Conservation (phyloP, 1,140 invertebrate species). For the Dendrolimus punctatus region DNA sequence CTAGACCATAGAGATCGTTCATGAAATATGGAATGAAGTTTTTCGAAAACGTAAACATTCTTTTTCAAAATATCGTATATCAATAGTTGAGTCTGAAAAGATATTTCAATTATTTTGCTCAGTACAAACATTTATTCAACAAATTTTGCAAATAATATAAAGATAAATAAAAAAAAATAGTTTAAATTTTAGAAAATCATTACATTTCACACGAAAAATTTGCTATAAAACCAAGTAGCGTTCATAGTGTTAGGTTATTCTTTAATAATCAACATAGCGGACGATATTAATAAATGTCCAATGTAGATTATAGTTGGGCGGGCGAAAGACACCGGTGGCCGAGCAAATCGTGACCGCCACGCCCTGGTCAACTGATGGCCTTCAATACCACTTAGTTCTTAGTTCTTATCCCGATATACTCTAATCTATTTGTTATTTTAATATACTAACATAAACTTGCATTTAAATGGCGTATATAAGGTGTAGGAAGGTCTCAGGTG, state of each 20-base stretch:
- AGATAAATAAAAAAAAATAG: not conserved
- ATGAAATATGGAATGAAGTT: too few species aligned
- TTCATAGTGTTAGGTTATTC: constrained; percentile 6
- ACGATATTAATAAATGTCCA: constrained; percentile 30
- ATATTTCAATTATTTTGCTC: too few species aligned
- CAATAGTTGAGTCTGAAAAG: too few species aligned
- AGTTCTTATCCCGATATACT: constrained; percentile 31
- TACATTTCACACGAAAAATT: not conserved
- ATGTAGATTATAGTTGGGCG: constrained; percentile 34
- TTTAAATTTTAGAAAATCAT: not conserved
- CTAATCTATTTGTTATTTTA: constrained; percentile 59
- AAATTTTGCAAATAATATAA: too few species aligned
- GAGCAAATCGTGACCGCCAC: constrained; percentile 51
- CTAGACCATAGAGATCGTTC: too few species aligned
- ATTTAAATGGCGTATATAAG: constrained; percentile 33
- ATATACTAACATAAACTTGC: constrained; percentile 36
- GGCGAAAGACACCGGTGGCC: constrained; percentile 10
- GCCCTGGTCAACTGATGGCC: constrained; percentile 44
- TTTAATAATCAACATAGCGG: constrained; percentile 18
- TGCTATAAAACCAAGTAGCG: too few species aligned
- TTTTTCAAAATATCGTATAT: too few species aligned
- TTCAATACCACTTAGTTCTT: constrained; percentile 48
- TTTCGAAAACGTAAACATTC: too few species aligned
- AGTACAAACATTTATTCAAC: too few species aligned
- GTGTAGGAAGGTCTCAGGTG: constrained; percentile 37